Conservation (phyloP, 1,140 invertebrate genomes). For the Saxidomus purpurata region DNA sequence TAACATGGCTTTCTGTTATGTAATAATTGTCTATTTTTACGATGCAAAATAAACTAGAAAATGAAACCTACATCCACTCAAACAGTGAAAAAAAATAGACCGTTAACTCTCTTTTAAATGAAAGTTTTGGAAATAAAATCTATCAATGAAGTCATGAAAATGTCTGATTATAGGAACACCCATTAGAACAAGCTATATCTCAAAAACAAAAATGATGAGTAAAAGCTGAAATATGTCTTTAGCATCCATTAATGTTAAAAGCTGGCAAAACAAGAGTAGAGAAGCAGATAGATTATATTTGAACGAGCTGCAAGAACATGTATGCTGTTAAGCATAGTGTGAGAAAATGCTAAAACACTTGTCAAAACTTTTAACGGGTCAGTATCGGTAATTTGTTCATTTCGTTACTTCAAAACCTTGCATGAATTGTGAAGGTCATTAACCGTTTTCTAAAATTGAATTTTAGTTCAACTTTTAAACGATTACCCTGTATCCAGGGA, state of each 20-base stretch:
- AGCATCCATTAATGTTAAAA: not conserved
- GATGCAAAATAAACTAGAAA: conserved; percentile 24
- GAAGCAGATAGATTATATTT: conserved; percentile 1
- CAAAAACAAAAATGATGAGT: conserved; percentile 5
- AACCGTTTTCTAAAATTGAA: too few species aligned
- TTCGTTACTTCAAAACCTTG: too few species aligned
- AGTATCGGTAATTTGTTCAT: too few species aligned
- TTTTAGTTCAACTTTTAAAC: too few species aligned
- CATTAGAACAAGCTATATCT: not conserved
- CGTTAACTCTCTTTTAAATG: not conserved
- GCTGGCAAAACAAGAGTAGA: not conserved
- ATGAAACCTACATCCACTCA: conserved; percentile 5
- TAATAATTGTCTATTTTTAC: not conserved
- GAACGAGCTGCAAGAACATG: not conserved
- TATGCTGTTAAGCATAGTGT: conserved; percentile 18
- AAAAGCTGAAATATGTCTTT: conserved; percentile 5
- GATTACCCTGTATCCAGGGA: too few species aligned
- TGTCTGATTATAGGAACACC: conserved; percentile 5
- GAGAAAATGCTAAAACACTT: not conserved
- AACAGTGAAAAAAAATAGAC: not conserved
- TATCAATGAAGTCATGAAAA: conserved; percentile 19
- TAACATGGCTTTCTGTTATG: conserved; percentile 2
- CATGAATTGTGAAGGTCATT: too few species aligned
- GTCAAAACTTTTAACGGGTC: not conserved
- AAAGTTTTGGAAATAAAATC: conserved; percentile 15